Base-by-base conservation (phyloP, 2,888 invertebrate species). In the Embidobia sp. region DNA sequence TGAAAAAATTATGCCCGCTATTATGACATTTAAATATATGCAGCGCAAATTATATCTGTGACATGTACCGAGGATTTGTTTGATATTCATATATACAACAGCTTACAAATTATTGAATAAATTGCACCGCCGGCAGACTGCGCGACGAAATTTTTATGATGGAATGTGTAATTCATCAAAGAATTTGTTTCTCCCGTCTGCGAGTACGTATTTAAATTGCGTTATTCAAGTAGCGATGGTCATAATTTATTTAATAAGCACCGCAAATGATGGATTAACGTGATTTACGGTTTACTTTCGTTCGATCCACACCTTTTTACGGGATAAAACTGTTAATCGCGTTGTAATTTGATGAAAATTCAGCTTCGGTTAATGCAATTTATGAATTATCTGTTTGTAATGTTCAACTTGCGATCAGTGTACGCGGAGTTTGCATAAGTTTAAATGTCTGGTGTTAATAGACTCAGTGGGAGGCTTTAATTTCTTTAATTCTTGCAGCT, bases 11-110 rank as follows among this genome's bases (percentile, higher is more conserved):
- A 72, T 63, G 72, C 1, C 31, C 27, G 13, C 53, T 29, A 53
- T 61, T 70, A 61, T 61, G 63, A 48, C 57, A 64, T 73, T 73
- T 49, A 73, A 73, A 73, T 73, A 46, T 72, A 55, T 64, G 61
- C 61, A 35, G 37, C 26, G 63, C 40, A 64, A 72, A 72, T 63
- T 64, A 64, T 57, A 33, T 48, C 55, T 11, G 63, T 26, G 48
- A 63, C 63, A 51, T 51, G 63, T 48, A 51, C 72, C 10, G 46
- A 16, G 55, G 51, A 19, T 63, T 57, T 64, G 73, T 73, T 64
- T 57, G 48, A 49, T 57, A 64, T 73, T 73, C 64, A 57, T 57
- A 33, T 64, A 64, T 57, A 73, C 64, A 73, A 57, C 64, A 48
- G 64, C 73, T 53, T 55, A 55, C 72, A 55, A 72, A 72, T 63